Evolutionary conservation across 2,113 vertebrate genomes (phyloP).

Genomic region (Dasyprocta punctata): DNA sequence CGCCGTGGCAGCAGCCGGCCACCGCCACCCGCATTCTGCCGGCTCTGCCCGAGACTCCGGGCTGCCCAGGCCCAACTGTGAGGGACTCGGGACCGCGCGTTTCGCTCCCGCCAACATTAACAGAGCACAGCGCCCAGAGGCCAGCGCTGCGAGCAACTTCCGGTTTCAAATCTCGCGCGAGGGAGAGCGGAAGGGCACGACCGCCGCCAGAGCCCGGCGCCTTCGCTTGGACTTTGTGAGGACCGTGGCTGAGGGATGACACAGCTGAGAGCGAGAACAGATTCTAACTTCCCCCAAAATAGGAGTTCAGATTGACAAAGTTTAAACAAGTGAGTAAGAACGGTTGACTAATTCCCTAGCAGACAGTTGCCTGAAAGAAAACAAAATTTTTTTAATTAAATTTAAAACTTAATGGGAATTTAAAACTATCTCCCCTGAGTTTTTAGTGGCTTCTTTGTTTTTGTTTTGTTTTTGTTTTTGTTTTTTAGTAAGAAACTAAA

Average conservation of each 20-base stretch:
- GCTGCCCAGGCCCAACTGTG: accelerated
- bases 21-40: conserved; percentile 94
- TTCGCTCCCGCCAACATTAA: conserved; percentile 35
- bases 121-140: accelerated
- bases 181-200: accelerated
- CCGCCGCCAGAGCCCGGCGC: accelerated
- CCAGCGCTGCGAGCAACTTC: background rate
- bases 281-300: background rate
- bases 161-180: conserved; percentile 74
- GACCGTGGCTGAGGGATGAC: accelerated
- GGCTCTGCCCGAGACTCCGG: no score
- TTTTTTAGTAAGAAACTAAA: background rate
- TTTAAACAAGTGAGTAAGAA: background rate
- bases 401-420: background rate
- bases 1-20: conserved; percentile 96
- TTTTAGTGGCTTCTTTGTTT: background rate
- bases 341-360: background rate
- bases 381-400: background rate
- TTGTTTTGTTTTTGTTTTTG: background rate
- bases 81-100: accelerated
- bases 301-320: background rate
- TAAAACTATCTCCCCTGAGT: background rate
- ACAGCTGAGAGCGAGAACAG: no score
- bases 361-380: background rate
- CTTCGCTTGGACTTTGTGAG: accelerated